Evolutionary conservation across 2,888 invertebrate species (phyloP).

Genomic region (Clunio marinus): DNA sequence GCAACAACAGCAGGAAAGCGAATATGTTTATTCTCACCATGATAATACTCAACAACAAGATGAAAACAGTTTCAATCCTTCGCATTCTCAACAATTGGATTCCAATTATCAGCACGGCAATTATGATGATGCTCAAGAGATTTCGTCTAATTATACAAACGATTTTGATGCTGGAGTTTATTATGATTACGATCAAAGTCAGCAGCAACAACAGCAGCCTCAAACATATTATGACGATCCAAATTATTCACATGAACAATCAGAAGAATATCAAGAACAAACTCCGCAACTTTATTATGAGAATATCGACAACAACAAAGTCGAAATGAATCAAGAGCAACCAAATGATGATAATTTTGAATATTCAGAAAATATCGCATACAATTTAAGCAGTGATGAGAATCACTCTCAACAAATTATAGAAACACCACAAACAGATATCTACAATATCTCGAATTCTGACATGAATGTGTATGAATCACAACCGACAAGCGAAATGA

Average conservation of each 20-base stretch:
- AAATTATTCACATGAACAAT: conserved; percentile 27
- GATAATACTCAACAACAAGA: conserved; percentile 16
- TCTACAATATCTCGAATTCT: neutral
- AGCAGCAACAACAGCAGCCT: neutral
- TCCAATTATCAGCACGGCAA: conserved; percentile 26
- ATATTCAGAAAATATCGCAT: conserved; percentile 12
- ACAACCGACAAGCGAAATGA: conserved; percentile 17
- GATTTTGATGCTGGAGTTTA: conserved; percentile 1
- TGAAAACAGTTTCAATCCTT: conserved; percentile 14
- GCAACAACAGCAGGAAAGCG: conserved; percentile 4
- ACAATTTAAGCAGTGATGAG: conserved; percentile 17
- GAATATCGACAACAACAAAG: neutral
- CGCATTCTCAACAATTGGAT: conserved; percentile 8
- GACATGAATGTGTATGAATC: neutral
- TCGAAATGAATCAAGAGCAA: conserved; percentile 7
- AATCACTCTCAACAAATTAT: neutral
- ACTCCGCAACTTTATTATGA: neutral
- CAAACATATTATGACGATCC: conserved; percentile 25
- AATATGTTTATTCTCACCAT: neutral
- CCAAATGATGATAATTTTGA: conserved; percentile 26
- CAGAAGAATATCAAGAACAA: conserved; percentile 7
- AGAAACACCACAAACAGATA: neutral
- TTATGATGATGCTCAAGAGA: conserved; percentile 21
- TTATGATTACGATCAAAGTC: conserved; percentile 14
- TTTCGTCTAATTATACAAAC: conserved; percentile 27